Evolutionary conservation across 2,888 invertebrate genomes (phyloP).

Genomic region (Pemphredon lugubris): DNA sequence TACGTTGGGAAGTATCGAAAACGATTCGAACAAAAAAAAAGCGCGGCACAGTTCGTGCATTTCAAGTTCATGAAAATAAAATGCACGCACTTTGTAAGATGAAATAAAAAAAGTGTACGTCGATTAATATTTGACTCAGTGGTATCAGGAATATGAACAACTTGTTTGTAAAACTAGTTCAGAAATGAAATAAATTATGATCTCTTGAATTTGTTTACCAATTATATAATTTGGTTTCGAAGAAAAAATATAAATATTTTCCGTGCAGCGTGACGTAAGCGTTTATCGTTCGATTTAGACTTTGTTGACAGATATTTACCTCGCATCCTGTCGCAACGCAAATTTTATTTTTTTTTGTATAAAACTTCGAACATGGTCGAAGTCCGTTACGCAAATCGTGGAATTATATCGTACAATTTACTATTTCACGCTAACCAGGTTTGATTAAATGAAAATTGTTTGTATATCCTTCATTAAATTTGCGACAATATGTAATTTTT

Average conservation of each 20-base stretch:
- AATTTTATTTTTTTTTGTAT: constrained; percentile 1
- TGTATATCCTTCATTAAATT: too few relatives aligned
- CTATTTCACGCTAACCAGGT: too few relatives aligned
- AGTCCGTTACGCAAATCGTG: too few relatives aligned
- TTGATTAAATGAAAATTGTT: too few relatives aligned
- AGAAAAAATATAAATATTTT: background rate
- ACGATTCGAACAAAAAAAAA: too few relatives aligned
- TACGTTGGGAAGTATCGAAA: too few relatives aligned
- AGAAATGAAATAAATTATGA: background rate
- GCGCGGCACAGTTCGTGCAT: too few relatives aligned
- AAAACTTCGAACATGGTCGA: constrained; percentile 9
- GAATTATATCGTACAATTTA: too few relatives aligned
- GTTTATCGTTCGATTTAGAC: constrained; percentile 13
- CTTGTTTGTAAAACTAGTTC: background rate
- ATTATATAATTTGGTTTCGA: background rate
- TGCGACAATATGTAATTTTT: too few relatives aligned
- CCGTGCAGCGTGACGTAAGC: constrained; percentile 13
- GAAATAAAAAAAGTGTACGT: background rate
- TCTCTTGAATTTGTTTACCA: too few relatives aligned
- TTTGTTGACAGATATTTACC: constrained; percentile 22
- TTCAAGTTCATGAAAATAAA: too few relatives aligned
- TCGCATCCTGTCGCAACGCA: background rate
- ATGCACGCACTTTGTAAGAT: too few relatives aligned
- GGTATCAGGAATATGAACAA: background rate
- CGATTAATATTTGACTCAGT: background rate